Conservation (phyloP, 1,140 invertebrate genomes). For the Solenopsis fugax region DNA sequence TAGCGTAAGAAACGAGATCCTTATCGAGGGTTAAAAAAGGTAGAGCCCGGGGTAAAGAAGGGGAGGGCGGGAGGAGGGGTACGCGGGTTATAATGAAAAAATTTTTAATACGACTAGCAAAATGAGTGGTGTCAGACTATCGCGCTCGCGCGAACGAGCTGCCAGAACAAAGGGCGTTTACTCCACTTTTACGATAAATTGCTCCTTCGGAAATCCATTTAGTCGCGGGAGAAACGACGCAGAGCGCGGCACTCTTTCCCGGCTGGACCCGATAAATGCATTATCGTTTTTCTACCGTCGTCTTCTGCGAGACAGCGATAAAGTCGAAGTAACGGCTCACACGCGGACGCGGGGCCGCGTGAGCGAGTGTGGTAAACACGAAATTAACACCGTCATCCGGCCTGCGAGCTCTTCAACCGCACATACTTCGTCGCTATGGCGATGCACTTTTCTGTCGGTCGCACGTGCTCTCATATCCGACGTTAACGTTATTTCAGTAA, state of each 20-base stretch:
- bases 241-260: background rate
- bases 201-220: constrained; percentile 64
- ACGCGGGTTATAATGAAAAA: constrained; percentile 13
- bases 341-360: background rate
- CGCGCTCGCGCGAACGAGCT: background rate
- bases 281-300: constrained; percentile 55
- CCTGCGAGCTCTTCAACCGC: background rate
- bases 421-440: background rate
- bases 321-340: constrained; percentile 17
- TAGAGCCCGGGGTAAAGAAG: too few species aligned
- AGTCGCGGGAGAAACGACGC: constrained; percentile 24
- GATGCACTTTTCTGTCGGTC: constrained; percentile 24
- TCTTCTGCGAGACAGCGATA: constrained; percentile 33
- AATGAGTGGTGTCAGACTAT: constrained; percentile 23
- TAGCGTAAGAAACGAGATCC: background rate
- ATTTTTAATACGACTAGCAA: constrained; percentile 34
- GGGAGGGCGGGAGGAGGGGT: too few species aligned
- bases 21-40: background rate
- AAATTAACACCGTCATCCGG: constrained; percentile 30
- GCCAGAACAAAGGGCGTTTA: constrained; percentile 40
- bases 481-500: constrained; percentile 22
- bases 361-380: constrained; percentile 3
- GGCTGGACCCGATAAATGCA: constrained; percentile 38
- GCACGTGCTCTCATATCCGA: constrained; percentile 25
- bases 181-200: constrained; percentile 64